phyloP scores from a whole-genome alignment of 2,888 invertebrate genomes.

The Hydraecia micacea region DNA sequence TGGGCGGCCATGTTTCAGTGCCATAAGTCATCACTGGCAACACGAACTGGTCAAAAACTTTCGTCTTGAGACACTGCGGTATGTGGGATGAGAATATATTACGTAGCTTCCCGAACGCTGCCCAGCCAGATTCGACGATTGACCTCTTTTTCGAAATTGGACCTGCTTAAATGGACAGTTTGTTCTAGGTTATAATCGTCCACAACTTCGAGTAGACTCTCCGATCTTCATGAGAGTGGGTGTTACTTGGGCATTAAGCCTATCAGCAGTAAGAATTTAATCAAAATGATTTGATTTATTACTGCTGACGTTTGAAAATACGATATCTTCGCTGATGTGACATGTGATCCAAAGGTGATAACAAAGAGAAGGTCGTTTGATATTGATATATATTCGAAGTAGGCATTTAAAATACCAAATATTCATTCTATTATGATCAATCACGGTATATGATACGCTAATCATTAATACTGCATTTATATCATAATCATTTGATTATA shows the following conservation, averaged over 20 bases:
- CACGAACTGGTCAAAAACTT: not conserved
- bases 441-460: not conserved
- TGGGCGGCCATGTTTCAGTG: not conserved
- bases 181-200: not conserved
- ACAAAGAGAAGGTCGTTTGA: not conserved
- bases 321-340: not conserved
- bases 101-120: not conserved
- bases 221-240: not conserved
- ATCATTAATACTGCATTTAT: conserved; percentile 7
- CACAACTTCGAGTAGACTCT: not conserved
- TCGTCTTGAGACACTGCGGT: not conserved
- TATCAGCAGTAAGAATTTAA: not conserved
- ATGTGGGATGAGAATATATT: not conserved
- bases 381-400: not conserved
- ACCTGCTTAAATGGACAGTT: not conserved
- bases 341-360: not conserved
- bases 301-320: no score
- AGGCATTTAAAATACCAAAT: conserved; percentile 13
- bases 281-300: not conserved
- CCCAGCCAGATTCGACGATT: not conserved
- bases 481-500: not conserved
- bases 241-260: not conserved
- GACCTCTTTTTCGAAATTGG: not conserved
- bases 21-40: not conserved
- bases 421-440: conserved; percentile 14